Base-by-base conservation (phyloP, 2,888 invertebrate species). In the Tenthredo distinguenda region DNA sequence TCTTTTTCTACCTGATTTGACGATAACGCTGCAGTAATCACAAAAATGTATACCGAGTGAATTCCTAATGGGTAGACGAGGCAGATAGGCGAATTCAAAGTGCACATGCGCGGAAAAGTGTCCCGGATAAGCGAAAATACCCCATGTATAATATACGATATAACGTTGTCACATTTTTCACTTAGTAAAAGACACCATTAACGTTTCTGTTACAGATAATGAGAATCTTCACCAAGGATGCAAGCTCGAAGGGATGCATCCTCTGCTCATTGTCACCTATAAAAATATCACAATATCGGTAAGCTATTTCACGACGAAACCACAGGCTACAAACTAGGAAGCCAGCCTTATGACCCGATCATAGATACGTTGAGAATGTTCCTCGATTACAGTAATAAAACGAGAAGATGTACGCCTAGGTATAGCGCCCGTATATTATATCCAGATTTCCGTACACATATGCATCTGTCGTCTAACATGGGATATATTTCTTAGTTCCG, bases 231-330 rank as follows among this genome's bases (percentile, higher is more conserved):
- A 92, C 50, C 90, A 89, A 10, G 93, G 92, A 85, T 94, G 94
- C 87, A 93, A 91, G 86, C 90, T 94, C 86, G 94, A 94, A 86
- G 93, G 93, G 68, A 90, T 94, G 18, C 94, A 94, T 84, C 93
- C 94, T 0, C 91, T 94, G 85, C 91, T 94, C 85, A 92, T 94
- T 86, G 91, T 94, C 87, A 94, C 94, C 43, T 94, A 94, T 90
- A 93, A 93, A 88, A 94, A 94, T 85, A 91, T 93, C 87, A 93
- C 94, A 84, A 91, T 94, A 89, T 92, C 92, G 87, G 94, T 94
- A 87, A 92, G 92, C 7, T 77, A 15, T 77, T 43, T n/a, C 5
- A 12, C 26, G n/a, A n/a, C 2, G 26, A 55, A 55, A 55, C 15
- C 34, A 31, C 43, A 7, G n/a, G 40, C 43, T 74, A 43, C 72